Base-by-base conservation (phyloP, 2,888 invertebrate species). In the Hydroisotoma schaefferi region DNA sequence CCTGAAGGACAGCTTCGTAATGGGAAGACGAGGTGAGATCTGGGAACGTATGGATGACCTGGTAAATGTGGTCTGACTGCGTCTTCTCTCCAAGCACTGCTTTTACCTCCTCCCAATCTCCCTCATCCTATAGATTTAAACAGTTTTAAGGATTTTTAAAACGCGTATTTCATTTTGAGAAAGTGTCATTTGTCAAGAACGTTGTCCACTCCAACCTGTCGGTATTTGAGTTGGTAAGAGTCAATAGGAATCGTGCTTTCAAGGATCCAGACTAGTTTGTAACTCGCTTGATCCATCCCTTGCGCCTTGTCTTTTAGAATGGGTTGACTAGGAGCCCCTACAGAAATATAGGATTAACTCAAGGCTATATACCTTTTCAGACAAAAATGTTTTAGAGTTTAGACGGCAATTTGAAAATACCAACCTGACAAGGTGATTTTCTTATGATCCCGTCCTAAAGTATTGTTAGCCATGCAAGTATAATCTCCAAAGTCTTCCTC, bases 401-500 rank as follows among this genome's bases (percentile, higher is more conserved):
- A 10, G 33, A 15, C 33, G 33, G 33, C 10, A 33, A 33, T 33
- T 10, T 33, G 15, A 8, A 43, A 43, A 43, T 6, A 18, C 43
- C 12, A 69, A 71, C 74, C 86, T 4, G 86, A 85, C 68, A 86
- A 81, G 75, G 85, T 85, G 78, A 86, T 86, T 77, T 84, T 85
- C 74, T 84, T 85, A 33, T 85, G 82, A 23, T 84, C 82, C 15
- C 85, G 80, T 8, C 86, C 86, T 60, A 85, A 78, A 66, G 82
- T 82, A 78, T 86, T 86, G 78, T 85, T 85, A 0, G 85, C 53
- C 26, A 85, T 84, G 75, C 86, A 86, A 71, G 85, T 84, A 76
- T 86, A 86, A 75, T 86, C 86, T 28, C 86, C 86, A 69, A 86
- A 86, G 76, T 87, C 86, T 67, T 83, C 83, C 0, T 83, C 83